Conservation (phyloP, 2,797 vertebrate genomes). For the Eulemur coronatus region DNA sequence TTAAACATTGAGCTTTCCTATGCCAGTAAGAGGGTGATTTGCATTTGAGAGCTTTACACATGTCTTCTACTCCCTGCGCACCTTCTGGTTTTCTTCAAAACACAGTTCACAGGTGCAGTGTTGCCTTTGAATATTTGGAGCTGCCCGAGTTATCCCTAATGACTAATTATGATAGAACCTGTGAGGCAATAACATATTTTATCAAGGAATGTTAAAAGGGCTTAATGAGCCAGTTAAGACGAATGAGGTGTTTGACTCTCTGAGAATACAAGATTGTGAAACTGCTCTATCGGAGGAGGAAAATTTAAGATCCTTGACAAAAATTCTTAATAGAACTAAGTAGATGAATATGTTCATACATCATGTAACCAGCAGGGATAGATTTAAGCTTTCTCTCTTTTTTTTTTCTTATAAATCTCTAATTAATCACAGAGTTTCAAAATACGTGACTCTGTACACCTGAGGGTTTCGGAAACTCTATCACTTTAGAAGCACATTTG, state of each 20-base stretch:
- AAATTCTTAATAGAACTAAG: neutral
- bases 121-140: neutral
- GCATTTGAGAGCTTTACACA: neutral
- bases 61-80: neutral
- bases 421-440: neutral
- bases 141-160: neutral
- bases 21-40: rapidly evolving
- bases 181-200: constrained; percentile 24
- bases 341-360: neutral
- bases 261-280: constrained; percentile 21
- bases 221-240: constrained; percentile 57
- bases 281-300: neutral
- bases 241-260: constrained; percentile 30
- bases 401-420: neutral
- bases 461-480: neutral
- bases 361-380: neutral
- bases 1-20: neutral
- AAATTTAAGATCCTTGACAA: neutral
- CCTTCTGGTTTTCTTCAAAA: neutral
- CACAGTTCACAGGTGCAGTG: neutral
- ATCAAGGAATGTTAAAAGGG: neutral
- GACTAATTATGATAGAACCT: constrained; percentile 62
- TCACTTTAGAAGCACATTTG: rapidly evolving
- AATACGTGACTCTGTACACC: neutral
- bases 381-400: neutral